Evolutionary conservation across 1,140 invertebrate species (phyloP), one percentile per base, ranked within the genome.

Genomic region (Antheraea pernyi): DNA sequence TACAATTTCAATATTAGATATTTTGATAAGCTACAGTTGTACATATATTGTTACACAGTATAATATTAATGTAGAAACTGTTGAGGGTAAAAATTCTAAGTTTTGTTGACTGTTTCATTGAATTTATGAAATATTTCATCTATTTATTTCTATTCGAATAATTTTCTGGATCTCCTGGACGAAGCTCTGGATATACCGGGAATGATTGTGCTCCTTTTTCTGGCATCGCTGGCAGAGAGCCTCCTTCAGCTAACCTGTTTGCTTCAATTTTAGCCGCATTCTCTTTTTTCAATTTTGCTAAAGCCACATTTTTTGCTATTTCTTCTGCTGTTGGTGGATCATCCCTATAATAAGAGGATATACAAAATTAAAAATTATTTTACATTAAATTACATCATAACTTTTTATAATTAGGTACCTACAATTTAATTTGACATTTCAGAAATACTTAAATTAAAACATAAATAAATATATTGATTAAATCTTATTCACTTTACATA

Each of bases 251-350:
- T 16, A 91, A 65, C 19, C 86, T 83, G 67, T 87, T 76, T 7
- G 71, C 65, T 61, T 96, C 94, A 67, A 97, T 78, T 80, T 94
- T 93, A 10, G 94, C 93, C n/a, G 96, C 96, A 93, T 97, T 97
- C 68, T 93, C 80, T 80, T 96, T 95, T 72, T 96, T 97, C 81
- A 94, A 88, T 77, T 96, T 82, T 80, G 96, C 95, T 67, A 96
- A 93, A 53, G 94, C 93, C 60, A 95, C 87, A 91, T 97, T 97
- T 75, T 92, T 92, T 8, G 93, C 81, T 19, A 97, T 87, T 92
- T 98, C 97, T 79, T 96, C 96, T 58, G 94, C 92, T 0, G 94
- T 94, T 0, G 97, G 97, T 59, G 96, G 95, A 13, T 95, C 89
- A 3, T 84, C 85, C 73, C 94, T 94, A 71, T n/a, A 86, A 86